Percentiles rank a stretch among this genome's conserved stretches.
phyloP scores from a whole-genome alignment of 1,140 invertebrate species.

The Papilio xuthus region DNA sequence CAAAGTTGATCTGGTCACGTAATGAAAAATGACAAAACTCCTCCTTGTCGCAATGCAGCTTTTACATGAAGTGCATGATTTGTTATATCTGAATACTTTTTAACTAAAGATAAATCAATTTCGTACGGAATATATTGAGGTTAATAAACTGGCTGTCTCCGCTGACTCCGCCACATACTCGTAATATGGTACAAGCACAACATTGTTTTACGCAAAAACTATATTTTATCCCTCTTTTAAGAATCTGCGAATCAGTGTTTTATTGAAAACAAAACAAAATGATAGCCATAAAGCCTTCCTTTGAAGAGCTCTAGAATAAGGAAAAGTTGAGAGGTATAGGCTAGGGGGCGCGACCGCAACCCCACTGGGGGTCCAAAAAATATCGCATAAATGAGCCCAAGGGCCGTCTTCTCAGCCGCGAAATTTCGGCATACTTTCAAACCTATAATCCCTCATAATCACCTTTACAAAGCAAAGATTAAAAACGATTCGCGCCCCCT shows the following conservation, averaged over 20 bases:
- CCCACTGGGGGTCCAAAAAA: slow-evolving; percentile 73
- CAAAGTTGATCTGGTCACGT: slow-evolving; percentile 82
- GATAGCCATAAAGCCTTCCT: slow-evolving; percentile 67
- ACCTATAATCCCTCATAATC: slow-evolving; percentile 83
- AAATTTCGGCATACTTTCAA: slow-evolving; percentile 80
- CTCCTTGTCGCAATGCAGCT: slow-evolving; percentile 41
- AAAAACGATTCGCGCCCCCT: slow-evolving; percentile 80
- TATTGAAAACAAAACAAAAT: slow-evolving; percentile 65
- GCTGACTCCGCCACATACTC: no score
- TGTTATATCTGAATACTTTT: neutral
- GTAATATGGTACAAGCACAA: no score
- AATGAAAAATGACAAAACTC: slow-evolving; percentile 83
- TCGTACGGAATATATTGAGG: neutral
- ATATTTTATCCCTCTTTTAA: slow-evolving; percentile 1
- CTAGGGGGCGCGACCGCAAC: slow-evolving; percentile 68
- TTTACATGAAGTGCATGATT: slow-evolving; percentile 1
- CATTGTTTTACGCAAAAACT: neutral
- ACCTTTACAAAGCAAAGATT: slow-evolving; percentile 84
- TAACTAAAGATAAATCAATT: neutral
- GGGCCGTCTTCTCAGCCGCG: slow-evolving; percentile 70
- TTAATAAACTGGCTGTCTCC: no score
- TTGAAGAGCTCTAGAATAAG: slow-evolving; percentile 71
- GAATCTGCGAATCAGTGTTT: neutral
- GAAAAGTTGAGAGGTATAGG: slow-evolving; percentile 75
- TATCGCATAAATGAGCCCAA: slow-evolving; percentile 73